These are phyloP conservation scores for Clarias platycephalus DNA, from an alignment of 2,797 vertebrate genomes.

Conservation along the genomic window DNA sequence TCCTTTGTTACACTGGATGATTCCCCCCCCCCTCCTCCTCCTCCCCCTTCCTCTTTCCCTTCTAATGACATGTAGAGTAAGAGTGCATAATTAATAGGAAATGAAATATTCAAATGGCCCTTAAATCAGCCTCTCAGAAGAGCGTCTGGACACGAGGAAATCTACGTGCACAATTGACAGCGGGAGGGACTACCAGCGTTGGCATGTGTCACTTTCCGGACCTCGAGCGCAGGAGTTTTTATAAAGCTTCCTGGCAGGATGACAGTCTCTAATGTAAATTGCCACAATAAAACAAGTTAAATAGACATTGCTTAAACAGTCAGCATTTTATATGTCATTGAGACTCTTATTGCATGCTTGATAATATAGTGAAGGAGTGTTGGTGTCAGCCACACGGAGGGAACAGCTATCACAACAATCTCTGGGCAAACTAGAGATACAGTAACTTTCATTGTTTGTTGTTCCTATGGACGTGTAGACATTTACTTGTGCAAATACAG, in stretches of 20 bases:
- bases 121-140: conserved; percentile 97
- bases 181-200: conserved; percentile 82
- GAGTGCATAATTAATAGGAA: conserved; percentile 99
- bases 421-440: conserved; percentile 41
- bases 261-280: conserved; percentile 77
- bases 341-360: conserved; percentile 55
- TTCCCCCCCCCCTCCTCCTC: conserved; percentile 71
- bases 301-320: conserved; percentile 68
- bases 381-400: conserved; percentile 10
- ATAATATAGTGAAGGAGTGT: conserved; percentile 56
- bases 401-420: conserved; percentile 31
- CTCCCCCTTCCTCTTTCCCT: conserved; percentile 37
- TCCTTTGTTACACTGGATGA: conserved; percentile 99
- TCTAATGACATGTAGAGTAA: conserved; percentile 99
- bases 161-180: conserved; percentile 83
- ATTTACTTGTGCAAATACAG: conserved; percentile 33
- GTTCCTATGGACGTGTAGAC: conserved; percentile 31
- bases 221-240: conserved; percentile 84
- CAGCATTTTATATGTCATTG: conserved; percentile 69
- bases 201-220: conserved; percentile 95
- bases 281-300: conserved; percentile 79
- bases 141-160: conserved; percentile 89
- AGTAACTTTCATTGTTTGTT: conserved; percentile 49
- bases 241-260: conserved; percentile 85
- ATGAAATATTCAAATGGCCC: conserved; percentile 99